phyloP scores from a whole-genome alignment of 2,797 vertebrate species.

The Myiotriccus ornatus region DNA sequence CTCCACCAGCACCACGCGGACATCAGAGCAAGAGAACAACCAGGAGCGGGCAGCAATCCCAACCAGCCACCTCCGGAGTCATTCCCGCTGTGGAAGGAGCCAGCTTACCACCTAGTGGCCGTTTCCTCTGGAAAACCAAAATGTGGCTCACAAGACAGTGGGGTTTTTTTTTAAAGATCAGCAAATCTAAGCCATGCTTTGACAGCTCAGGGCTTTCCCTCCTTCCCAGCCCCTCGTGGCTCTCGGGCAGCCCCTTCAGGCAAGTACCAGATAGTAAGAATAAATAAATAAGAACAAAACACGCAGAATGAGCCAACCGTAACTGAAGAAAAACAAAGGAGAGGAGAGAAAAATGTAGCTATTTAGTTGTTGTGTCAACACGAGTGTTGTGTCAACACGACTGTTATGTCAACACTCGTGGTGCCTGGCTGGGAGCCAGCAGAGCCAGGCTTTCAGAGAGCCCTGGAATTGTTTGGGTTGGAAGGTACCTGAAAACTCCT shows the following conservation, averaged over 20 bases:
- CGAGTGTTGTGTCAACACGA: background rate
- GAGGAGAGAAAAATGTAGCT: background rate
- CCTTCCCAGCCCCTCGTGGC: background rate
- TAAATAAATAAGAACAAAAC: background rate
- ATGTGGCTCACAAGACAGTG: background rate
- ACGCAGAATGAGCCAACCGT: background rate
- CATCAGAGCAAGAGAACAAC: background rate
- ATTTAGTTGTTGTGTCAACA: background rate
- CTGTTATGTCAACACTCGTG: fast-evolving
- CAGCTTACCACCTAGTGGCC: background rate
- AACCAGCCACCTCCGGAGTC: background rate
- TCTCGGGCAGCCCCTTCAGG: background rate
- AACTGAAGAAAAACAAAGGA: background rate
- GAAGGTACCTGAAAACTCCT: background rate
- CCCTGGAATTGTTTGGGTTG: background rate
- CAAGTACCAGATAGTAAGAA: background rate
- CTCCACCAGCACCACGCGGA: background rate
- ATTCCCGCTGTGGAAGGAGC: background rate
- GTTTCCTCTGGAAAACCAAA: background rate
- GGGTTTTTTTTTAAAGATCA: background rate
- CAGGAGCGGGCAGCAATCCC: background rate
- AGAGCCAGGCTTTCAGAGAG: background rate
- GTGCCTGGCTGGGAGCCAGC: background rate
- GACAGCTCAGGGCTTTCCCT: background rate
- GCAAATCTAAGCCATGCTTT: background rate